Base-by-base conservation (phyloP, 2,888 invertebrate genomes). In the Sabatieria punctata region DNA sequence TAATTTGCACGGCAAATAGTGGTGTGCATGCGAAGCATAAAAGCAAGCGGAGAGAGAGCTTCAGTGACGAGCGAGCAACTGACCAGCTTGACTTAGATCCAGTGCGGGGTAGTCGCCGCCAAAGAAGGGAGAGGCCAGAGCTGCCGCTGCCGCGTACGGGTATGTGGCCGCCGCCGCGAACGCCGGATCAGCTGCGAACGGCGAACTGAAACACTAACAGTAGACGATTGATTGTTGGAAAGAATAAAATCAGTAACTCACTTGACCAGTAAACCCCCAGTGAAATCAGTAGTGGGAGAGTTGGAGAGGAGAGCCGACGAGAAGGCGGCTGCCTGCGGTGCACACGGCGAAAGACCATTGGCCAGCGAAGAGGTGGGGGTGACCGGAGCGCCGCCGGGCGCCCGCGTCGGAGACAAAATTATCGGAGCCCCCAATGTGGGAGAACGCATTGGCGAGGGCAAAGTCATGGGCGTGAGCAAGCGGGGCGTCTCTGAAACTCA, bases 341-440 rank as follows among this genome's bases (percentile, higher is more conserved):
- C 25, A n/a, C 3, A 11, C 8, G 18, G 22, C 18, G 22, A 18
- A n/a, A n/a, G n/a, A n/a, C n/a, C n/a, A n/a, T n/a, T n/a, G 26
- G 45, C 45, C 18, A 39, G 23, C 6, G 6, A 15, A 18, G 25
- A 4, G 22, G 36, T 8, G 22, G 13, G 44, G 33, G 46, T 30
- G 19, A 30, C 8, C 4, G 41, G 24, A n/a, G 24, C 19, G 35
- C 8, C 33, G 11, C 15, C 21, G 26, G 21, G 8, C 19, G 33
- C 36, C 19, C 46, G 36, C 13, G 40, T 44, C 11, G 50, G 50
- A 15, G 40, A 40, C 19, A 50, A 45, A 19, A 47, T 50, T 4
- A 50, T 36, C n/a, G 50, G 46, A 2, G 50, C 50, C 15, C 50
- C 50, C 22, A 44, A 25, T 3, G 23, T 44, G 24, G 44, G 44